These are phyloP conservation scores for Thermophis baileyi DNA, from an alignment of 2,113 vertebrate species.

Conservation along the genomic window DNA sequence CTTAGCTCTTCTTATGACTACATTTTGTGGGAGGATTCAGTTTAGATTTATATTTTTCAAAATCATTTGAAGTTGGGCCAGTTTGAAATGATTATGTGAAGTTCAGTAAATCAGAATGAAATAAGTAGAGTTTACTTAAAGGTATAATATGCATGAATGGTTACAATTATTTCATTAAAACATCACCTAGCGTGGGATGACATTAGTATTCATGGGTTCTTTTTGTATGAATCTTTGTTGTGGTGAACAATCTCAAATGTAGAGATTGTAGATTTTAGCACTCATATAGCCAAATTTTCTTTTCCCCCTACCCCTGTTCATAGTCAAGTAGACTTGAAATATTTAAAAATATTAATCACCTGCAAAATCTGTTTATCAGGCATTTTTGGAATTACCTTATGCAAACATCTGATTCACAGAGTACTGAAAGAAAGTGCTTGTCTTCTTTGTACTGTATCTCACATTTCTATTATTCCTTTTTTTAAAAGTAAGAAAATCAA, in stretches of 20 bases:
- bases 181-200: slow-evolving; percentile 25
- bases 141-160: background rate
- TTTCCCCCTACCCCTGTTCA: background rate
- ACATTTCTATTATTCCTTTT: background rate
- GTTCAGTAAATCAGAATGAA: background rate
- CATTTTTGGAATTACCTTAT: background rate
- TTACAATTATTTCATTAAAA: slow-evolving; percentile 1
- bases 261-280: background rate
- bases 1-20: slow-evolving; percentile 4
- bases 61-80: background rate
- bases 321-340: background rate
- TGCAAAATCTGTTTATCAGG: background rate
- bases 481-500: background rate
- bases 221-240: background rate
- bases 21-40: background rate
- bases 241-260: background rate
- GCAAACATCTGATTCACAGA: background rate
- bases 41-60: background rate
- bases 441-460: background rate
- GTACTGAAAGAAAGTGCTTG: background rate
- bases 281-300: background rate
- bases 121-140: background rate
- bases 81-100: background rate
- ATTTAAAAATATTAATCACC: background rate
- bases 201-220: background rate